phyloP scores from a whole-genome alignment of 2,113 vertebrate genomes.

The Petrocephalus zakoni region DNA sequence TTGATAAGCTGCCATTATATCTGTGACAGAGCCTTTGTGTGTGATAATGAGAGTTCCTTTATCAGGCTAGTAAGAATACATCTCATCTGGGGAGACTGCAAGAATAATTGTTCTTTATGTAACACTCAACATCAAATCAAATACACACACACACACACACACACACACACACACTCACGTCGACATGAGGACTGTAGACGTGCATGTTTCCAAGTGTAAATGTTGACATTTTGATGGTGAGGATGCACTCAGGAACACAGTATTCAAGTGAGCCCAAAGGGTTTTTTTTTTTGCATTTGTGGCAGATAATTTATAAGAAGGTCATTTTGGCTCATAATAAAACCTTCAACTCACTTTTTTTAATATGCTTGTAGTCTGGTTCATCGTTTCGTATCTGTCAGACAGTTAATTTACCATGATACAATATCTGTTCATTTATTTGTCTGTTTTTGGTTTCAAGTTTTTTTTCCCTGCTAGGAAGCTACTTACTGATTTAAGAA shows the following conservation, averaged over 20 bases:
- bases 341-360: slow-evolving; percentile 41
- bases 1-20: slow-evolving; percentile 44
- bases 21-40: slow-evolving; percentile 43
- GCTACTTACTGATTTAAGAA: not conserved
- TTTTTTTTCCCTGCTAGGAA: slow-evolving; percentile 9
- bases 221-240: slow-evolving; percentile 50
- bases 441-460: slow-evolving; percentile 5
- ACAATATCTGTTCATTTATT: slow-evolving; percentile 23
- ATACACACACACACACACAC: slow-evolving; percentile 35
- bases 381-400: slow-evolving; percentile 30
- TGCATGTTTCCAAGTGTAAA: slow-evolving; percentile 41
- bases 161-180: not conserved
- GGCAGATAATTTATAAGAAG: slow-evolving; percentile 41
- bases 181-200: not conserved
- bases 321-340: slow-evolving; percentile 44
- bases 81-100: slow-evolving; percentile 35
- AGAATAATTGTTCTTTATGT: slow-evolving; percentile 49
- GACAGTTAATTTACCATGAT: slow-evolving; percentile 33
- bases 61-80: slow-evolving; percentile 37
- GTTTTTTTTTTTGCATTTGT: slow-evolving; percentile 29
- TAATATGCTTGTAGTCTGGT: slow-evolving; percentile 35
- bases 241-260: slow-evolving; percentile 44
- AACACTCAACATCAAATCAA: slow-evolving; percentile 43
- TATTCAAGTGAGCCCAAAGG: slow-evolving; percentile 43
- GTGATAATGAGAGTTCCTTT: slow-evolving; percentile 42